Evolutionary conservation across 2,113 vertebrate genomes (phyloP).

Genomic region (Anolis carolinensis): DNA sequence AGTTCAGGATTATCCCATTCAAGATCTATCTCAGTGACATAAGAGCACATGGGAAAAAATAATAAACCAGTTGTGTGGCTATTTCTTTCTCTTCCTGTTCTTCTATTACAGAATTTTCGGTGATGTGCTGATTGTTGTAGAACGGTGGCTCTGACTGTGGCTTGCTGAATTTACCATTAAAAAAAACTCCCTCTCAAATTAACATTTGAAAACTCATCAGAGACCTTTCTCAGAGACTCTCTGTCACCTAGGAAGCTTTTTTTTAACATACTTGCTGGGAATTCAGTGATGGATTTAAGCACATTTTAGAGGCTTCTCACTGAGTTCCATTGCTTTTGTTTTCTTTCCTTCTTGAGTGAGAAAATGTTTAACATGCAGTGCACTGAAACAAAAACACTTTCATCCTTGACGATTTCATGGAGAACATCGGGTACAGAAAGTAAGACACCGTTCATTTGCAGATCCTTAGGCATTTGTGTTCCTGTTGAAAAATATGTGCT

Average conservation of each 20-base stretch:
- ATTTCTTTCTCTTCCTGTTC: slow-evolving; percentile 18
- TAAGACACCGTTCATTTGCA: background rate
- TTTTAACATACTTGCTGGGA: background rate
- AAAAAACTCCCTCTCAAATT: background rate
- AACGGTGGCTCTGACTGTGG: background rate
- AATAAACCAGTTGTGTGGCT: slow-evolving; percentile 23
- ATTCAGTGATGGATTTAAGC: background rate
- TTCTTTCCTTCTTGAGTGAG: background rate
- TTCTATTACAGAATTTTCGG: slow-evolving; percentile 25
- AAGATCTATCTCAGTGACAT: background rate
- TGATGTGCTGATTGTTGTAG: slow-evolving; percentile 16
- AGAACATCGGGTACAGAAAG: background rate
- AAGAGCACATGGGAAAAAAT: slow-evolving; percentile 6
- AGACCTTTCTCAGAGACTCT: background rate
- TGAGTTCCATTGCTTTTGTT: background rate
- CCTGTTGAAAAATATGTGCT: background rate
- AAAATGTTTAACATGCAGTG: background rate
- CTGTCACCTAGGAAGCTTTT: background rate
- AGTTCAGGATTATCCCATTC: too few species aligned
- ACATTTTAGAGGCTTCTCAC: background rate
- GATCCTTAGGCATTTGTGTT: background rate
- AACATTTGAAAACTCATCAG: background rate
- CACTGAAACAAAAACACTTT: background rate
- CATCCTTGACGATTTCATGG: background rate
- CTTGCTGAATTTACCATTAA: too few species aligned